Percentiles rank a stretch among this genome's conserved stretches.
phyloP scores from a whole-genome alignment of 2,888 invertebrate species.

The Kryphioiulus occultus region DNA sequence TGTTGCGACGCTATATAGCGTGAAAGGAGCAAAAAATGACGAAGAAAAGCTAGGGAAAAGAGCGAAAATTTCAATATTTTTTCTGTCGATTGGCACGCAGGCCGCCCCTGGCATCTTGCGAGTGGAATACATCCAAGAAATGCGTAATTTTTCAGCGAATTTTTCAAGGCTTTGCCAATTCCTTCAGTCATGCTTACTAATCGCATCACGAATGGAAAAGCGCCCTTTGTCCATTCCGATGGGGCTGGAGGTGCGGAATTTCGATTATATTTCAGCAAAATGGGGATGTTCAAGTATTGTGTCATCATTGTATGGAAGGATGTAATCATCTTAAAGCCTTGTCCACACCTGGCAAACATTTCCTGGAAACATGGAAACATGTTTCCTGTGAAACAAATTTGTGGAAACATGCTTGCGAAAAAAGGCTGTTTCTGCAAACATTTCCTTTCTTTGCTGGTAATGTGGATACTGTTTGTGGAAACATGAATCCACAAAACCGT shows the following conservation, averaged over 20 bases:
- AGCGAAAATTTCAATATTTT: background rate
- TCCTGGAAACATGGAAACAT: too few species aligned
- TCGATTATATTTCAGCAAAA: background rate
- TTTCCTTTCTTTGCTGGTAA: too few species aligned
- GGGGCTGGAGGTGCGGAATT: background rate
- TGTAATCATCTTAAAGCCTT: too few species aligned
- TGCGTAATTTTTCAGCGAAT: background rate
- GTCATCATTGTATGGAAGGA: too few species aligned
- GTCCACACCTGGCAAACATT: too few species aligned
- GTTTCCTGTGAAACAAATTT: too few species aligned
- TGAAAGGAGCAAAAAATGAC: constrained; percentile 8
- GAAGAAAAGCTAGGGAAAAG: background rate
- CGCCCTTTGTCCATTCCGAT: background rate
- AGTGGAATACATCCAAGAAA: background rate
- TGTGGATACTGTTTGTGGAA: too few species aligned
- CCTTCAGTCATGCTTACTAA: background rate
- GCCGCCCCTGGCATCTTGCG: background rate
- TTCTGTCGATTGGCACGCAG: background rate
- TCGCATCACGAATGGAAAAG: background rate
- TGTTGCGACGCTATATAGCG: background rate
- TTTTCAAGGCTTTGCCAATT: background rate
- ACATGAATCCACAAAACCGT: too few species aligned
- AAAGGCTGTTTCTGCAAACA: too few species aligned
- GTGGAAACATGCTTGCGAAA: too few species aligned
- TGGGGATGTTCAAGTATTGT: too few species aligned